Evolutionary conservation across 2,797 vertebrate genomes (phyloP).

Genomic region (Leucoraja ocellata): DNA sequence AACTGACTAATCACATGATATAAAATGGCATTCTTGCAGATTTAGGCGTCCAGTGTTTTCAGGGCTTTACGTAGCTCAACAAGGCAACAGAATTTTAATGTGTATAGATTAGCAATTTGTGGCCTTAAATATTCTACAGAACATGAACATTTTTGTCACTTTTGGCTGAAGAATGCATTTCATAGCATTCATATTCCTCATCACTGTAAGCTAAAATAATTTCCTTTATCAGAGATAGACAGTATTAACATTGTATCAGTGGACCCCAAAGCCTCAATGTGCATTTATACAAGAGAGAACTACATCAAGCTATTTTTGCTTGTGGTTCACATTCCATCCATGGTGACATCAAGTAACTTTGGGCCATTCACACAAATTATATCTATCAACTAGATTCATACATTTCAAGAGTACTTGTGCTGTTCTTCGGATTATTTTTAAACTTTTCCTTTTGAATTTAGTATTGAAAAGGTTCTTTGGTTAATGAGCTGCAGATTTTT

Average conservation of each 20-base stretch:
- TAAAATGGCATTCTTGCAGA: constrained; percentile 26
- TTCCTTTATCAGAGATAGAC: not conserved
- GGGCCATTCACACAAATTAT: constrained; percentile 25
- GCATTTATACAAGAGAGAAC: not conserved
- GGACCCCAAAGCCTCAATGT: not conserved
- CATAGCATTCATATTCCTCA: not conserved
- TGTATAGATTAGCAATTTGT: not conserved
- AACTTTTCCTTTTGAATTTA: constrained; percentile 38
- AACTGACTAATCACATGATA: constrained; percentile 27
- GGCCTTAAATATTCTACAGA: not conserved
- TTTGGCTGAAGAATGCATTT: not conserved
- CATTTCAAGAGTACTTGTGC: not conserved
- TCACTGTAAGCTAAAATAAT: not conserved
- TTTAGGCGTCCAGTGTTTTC: not conserved
- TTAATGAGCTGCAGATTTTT: constrained; percentile 33
- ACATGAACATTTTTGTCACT: not conserved
- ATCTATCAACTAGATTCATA: constrained; percentile 13
- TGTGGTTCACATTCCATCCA: not conserved
- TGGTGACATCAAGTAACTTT: not conserved
- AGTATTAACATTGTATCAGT: not conserved
- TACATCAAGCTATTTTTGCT: not conserved
- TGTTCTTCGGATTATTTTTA: constrained; percentile 20
- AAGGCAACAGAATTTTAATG: not conserved
- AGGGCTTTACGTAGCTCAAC: not conserved
- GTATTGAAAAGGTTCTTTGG: constrained; percentile 12